Evolutionary conservation across 2,888 invertebrate species (phyloP).

Genomic region (Xylota sylvarum): DNA sequence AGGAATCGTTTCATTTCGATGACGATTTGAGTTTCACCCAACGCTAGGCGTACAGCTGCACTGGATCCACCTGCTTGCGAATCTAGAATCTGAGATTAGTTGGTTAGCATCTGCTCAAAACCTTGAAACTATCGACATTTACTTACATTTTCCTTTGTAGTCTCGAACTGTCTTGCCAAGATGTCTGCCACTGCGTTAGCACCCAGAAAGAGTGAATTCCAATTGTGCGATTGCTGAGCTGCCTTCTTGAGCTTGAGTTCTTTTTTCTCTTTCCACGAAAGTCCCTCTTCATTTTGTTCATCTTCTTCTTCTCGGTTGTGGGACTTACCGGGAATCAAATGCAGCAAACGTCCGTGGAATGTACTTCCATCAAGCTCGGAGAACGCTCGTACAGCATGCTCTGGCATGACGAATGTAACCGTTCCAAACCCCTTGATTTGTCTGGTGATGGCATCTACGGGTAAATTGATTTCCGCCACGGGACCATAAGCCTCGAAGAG

Average conservation of each 20-base stretch:
- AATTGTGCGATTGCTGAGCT: constrained; percentile 93
- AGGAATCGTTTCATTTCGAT: constrained; percentile 95
- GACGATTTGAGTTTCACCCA: constrained; percentile 98
- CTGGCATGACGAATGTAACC: constrained; percentile 96
- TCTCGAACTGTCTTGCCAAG: constrained; percentile 93
- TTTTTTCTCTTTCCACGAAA: constrained; percentile 94
- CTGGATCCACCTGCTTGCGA: constrained; percentile 87
- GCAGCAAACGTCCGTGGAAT: constrained; percentile 96
- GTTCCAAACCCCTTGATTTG: constrained; percentile 96
- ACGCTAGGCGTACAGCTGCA: constrained; percentile 96
- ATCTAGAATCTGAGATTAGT: constrained; percentile 83
- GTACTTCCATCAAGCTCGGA: constrained; percentile 95
- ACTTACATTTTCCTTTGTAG: constrained; percentile 92
- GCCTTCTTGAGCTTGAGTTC: constrained; percentile 90
- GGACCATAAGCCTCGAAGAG: constrained; percentile 95
- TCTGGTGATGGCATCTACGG: constrained; percentile 92
- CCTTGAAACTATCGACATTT: background rate
- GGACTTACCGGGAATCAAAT: constrained; percentile 94
- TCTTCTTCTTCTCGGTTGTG: constrained; percentile 87
- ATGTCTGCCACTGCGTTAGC: constrained; percentile 97
- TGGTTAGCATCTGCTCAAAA: background rate
- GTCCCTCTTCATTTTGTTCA: constrained; percentile 86
- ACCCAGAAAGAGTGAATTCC: constrained; percentile 98
- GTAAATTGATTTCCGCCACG: constrained; percentile 94
- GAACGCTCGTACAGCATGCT: constrained; percentile 96